These are phyloP conservation scores for Leptinotarsa haldemani DNA, from an alignment of 2,888 invertebrate genomes.

Conservation along the genomic window DNA sequence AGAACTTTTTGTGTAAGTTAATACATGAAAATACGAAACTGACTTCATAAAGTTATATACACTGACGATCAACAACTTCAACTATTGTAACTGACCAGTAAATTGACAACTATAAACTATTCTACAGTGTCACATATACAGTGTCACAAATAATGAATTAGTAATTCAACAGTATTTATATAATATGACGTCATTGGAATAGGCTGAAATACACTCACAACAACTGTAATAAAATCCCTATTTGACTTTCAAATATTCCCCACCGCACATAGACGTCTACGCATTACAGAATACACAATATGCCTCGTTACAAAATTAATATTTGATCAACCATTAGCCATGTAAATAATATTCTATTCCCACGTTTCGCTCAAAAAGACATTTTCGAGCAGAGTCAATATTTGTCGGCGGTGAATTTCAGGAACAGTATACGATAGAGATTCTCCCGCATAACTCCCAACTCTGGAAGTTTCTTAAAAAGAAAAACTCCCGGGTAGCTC, in stretches of 20 bases:
- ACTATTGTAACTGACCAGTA: no score
- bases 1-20: no score
- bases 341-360: conserved; percentile 33
- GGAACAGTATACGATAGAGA: conserved; percentile 35
- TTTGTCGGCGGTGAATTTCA: conserved; percentile 43
- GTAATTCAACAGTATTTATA: no score
- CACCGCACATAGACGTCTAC: neutral
- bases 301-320: conserved; percentile 29
- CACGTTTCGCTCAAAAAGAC: conserved; percentile 29
- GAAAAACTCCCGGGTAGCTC: conserved; percentile 48
- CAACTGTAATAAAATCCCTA: neutral
- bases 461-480: conserved; percentile 48
- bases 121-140: no score
- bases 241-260: neutral
- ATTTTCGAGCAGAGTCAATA: conserved; percentile 45
- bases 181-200: no score
- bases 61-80: no score
- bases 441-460: conserved; percentile 44
- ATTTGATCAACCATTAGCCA: conserved; percentile 32
- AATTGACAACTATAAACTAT: no score
- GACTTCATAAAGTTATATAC: no score
- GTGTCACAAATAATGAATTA: no score
- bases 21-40: no score
- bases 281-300: neutral
- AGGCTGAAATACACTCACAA: neutral